Evolutionary conservation across 2,113 vertebrate genomes (phyloP), one percentile per base, ranked within the genome.

Genomic region (Syngnathus scovelli): DNA sequence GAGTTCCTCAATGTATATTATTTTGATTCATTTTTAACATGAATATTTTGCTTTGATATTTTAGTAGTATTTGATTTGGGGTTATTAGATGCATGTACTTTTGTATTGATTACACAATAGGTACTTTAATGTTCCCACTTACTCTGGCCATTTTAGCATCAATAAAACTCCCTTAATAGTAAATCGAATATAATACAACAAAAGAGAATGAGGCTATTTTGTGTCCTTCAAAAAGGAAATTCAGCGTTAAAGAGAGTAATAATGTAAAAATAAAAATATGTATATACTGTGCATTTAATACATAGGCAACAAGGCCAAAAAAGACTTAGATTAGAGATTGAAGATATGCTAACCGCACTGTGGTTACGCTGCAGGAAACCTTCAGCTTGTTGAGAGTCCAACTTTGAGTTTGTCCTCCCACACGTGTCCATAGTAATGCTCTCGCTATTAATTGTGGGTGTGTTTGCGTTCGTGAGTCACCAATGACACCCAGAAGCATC

Each of bases 401-500:
- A 70, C 60, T 68, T 27, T 9, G 2, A 46, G 10, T 68, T 48
- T 67, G 66, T 72, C 74, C 58, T 82, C 75, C 81, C 62, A 83
- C 80, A 16, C 55, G 37, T 77, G 71, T 80, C 62, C 58, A 72
- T 62, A 68, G 46, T 72, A 54, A 62, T 27, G 36, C 64, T 70
- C 60, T 37, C 36, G 64, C 69, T 43, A 61, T 82, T 76, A 85
- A 68, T 63, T 79, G 85, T 83, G 72, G 77, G 81, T 78, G 83
- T 78, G 51, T 74, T 78, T 64, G 79, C 77, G 75, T 7, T 4
- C n/a, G 71, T 89, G 85, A 85, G 67, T 89, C 84, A 89, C 70
- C 74, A 23, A 33, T 75, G 69, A 58, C n/a, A 16, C 6, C 19
- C n/a, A 21, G 39, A 61, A 61, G 9, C 19, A 44, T 21, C 39